A percentile compares a stretch with the other conserved stretches of the same genome.
Evolutionary conservation across 1,140 invertebrate species (phyloP).

Genomic region (Oncopodura yosiiana): DNA sequence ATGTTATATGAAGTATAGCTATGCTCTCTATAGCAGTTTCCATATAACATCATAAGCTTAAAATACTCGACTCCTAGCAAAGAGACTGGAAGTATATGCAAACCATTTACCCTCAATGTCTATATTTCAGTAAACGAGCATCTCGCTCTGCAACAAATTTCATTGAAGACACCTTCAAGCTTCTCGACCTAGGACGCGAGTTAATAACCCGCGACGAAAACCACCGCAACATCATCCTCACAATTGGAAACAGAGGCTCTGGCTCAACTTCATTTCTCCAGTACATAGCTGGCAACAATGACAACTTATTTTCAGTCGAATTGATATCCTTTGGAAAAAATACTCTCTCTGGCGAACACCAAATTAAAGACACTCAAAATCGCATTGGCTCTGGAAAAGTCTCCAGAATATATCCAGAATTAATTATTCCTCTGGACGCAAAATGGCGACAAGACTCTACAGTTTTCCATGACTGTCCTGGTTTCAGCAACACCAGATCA

Average conservation of each 20-base stretch:
- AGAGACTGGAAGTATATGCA: too few species aligned
- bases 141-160: not conserved
- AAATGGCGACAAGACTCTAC: too few species aligned
- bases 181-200: not conserved
- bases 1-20: too few species aligned
- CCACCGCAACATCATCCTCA: constrained; percentile 13
- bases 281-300: constrained; percentile 22
- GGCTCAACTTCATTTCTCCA: constrained; percentile 32
- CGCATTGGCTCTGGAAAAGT: constrained; percentile 11
- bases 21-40: too few species aligned
- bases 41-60: too few species aligned
- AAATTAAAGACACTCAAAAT: constrained; percentile 2
- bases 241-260: constrained; percentile 32
- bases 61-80: too few species aligned
- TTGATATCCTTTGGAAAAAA: too few species aligned
- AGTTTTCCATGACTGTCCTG: constrained; percentile 31
- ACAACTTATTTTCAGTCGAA: constrained; percentile 2
- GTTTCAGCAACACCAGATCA: constrained; percentile 32
- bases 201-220: not conserved
- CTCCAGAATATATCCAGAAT: constrained; percentile 29
- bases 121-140: not conserved
- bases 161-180: not conserved
- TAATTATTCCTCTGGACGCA: constrained; percentile 3
- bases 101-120: too few species aligned
- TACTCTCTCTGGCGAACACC: not conserved